phyloP scores from a whole-genome alignment of 2,797 vertebrate genomes.

The Aulostomus chinensis region DNA sequence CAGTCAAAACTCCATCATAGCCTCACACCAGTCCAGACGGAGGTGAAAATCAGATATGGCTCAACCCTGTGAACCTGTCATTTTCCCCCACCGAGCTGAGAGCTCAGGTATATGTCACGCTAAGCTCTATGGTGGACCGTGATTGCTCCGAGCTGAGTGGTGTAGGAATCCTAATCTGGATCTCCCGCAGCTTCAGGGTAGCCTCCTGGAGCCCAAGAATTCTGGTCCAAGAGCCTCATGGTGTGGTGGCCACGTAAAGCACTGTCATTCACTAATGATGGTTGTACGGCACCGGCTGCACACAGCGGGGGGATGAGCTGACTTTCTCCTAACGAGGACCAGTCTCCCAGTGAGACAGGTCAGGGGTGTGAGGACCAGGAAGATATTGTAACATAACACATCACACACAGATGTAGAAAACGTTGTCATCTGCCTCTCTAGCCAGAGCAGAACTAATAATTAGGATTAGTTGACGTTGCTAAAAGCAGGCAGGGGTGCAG shows the following conservation, averaged over 20 bases:
- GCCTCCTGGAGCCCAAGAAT: slow-evolving; percentile 48
- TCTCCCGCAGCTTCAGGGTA: slow-evolving; percentile 27
- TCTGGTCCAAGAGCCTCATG: slow-evolving; percentile 28
- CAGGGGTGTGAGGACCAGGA: slow-evolving; percentile 61
- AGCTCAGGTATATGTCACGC: slow-evolving; percentile 31
- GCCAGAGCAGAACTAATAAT: slow-evolving; percentile 66
- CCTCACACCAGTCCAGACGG: slow-evolving; percentile 26
- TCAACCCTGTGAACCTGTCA: slow-evolving; percentile 12
- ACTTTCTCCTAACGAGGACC: slow-evolving; percentile 74
- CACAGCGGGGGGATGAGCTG: slow-evolving; percentile 62
- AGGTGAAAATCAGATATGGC: slow-evolving; percentile 54
- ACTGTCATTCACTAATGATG: slow-evolving; percentile 71
- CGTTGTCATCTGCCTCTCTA: slow-evolving; percentile 47
- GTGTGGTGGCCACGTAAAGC: slow-evolving; percentile 35
- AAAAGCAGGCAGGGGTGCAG: slow-evolving; percentile 42
- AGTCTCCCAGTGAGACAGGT: slow-evolving; percentile 63
- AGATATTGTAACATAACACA: slow-evolving; percentile 61
- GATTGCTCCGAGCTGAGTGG: slow-evolving; percentile 23
- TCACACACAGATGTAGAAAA: slow-evolving; percentile 60
- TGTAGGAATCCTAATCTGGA: slow-evolving; percentile 35
- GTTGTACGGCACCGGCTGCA: slow-evolving; percentile 43
- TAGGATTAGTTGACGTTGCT: slow-evolving; percentile 68
- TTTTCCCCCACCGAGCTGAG: slow-evolving; percentile 16
- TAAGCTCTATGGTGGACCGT: slow-evolving; percentile 23
- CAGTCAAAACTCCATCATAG: slow-evolving; percentile 48